Evolutionary conservation across 2,888 invertebrate species (phyloP), one percentile per base, ranked within the genome.

Genomic region (Diaphora mendica): DNA sequence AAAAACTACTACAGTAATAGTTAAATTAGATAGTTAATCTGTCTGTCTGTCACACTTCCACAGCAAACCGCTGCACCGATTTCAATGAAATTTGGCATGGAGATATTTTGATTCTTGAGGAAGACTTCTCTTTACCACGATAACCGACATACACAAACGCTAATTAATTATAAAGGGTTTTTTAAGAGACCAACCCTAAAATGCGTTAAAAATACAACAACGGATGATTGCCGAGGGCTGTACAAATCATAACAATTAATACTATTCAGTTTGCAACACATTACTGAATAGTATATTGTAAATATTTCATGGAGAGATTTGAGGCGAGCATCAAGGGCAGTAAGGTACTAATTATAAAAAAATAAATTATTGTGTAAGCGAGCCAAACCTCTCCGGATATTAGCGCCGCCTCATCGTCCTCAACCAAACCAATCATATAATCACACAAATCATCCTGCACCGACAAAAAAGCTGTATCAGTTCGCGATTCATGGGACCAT

Each of bases 371-470:
- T 81, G 75, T 82, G 80, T 84, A 87, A 85, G 83, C 82, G 83
- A 87, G 81, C 82, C 96, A 94, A 95, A 96, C 95, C 95, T 96
- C 95, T 91, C 89, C 92, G 86, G 91, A 88, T 85, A 96, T 95
- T 78, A 96, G 95, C 90, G 96, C 95, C 86, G 93, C 93, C 84
- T 95, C 96, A 95, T 96, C 96, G 93, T 95, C 95, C 93, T 95
- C 95, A 93, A 93, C 93, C 95, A 96, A 95, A 93, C 95, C 95
- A 95, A 95, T 94, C 93, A 96, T 94, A 95, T 95, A 96, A 94
- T 96, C 96, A 96, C 95, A 95, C 92, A 96, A 94, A 92, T 95
- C 95, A 93, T 95, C 96, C 96, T 96, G 96, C 88, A 89, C 82
- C 92, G 92, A 94, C 91, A 95, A 94, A 94, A 92, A 93, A 91